Percentiles rank a stretch among this genome's conserved stretches.
These are phyloP conservation scores for Limulus polyphemus DNA, from an alignment of 2,888 invertebrate species.

Conservation along the genomic window DNA sequence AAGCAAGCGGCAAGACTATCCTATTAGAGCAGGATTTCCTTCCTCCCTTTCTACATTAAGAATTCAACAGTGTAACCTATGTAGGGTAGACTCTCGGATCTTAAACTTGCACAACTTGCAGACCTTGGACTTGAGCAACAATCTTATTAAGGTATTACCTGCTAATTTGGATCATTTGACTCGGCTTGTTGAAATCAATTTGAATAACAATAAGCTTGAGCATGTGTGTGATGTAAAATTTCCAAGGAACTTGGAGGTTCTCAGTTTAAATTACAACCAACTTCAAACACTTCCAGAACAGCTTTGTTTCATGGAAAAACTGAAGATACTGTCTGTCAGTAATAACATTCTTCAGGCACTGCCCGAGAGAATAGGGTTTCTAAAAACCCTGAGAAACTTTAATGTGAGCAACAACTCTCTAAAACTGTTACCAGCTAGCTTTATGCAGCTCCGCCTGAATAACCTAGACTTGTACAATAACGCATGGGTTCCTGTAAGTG, in stretches of 20 bases:
- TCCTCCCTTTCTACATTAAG: slow-evolving; percentile 49
- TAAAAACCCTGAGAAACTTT: slow-evolving; percentile 18
- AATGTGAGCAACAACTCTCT: slow-evolving; percentile 1
- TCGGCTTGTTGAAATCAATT: too few species aligned
- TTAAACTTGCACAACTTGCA: slow-evolving; percentile 51
- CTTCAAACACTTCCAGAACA: slow-evolving; percentile 41
- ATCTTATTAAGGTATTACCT: slow-evolving; percentile 53
- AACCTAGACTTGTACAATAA: too few species aligned
- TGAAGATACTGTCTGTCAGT: slow-evolving; percentile 50
- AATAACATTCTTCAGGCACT: slow-evolving; percentile 51
- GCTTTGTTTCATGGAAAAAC: slow-evolving; percentile 49
- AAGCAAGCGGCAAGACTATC: slow-evolving; percentile 52
- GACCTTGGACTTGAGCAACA: slow-evolving; percentile 54
- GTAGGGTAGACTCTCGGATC: slow-evolving; percentile 8
- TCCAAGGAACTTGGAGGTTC: too few species aligned
- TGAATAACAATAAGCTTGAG: too few species aligned
- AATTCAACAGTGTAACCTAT: slow-evolving; percentile 14
- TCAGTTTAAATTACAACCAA: too few species aligned
- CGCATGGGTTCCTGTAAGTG: too few species aligned
- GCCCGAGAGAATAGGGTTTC: slow-evolving; percentile 30
- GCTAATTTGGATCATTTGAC: too few species aligned
- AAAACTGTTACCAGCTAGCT: too few species aligned
- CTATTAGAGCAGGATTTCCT: slow-evolving; percentile 54
- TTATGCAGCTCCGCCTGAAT: too few species aligned
- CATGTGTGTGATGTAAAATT: too few species aligned